Percentiles rank a stretch among this genome's conserved stretches.
phyloP scores from a whole-genome alignment of 2,113 vertebrate species.

The Eublepharis macularius region DNA sequence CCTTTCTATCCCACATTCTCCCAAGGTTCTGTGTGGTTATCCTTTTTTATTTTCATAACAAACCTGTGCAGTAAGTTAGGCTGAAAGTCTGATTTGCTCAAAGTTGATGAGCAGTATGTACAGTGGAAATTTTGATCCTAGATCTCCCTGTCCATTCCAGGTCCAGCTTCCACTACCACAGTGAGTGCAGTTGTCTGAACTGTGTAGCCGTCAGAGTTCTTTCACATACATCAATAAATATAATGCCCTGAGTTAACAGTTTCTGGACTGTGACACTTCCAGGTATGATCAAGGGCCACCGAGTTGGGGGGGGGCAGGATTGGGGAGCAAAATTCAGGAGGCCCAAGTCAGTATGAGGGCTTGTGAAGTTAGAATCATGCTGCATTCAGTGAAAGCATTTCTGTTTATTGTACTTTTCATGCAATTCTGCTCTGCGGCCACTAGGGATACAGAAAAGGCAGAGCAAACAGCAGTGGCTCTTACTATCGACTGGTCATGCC shows the following conservation, averaged over 20 bases:
- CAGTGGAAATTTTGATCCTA: neutral
- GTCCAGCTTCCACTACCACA: neutral
- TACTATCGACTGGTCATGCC: no score
- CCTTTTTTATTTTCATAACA: neutral
- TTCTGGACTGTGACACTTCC: slow-evolving; percentile 20
- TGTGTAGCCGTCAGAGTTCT: neutral
- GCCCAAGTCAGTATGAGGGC: no score
- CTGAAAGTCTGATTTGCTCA: neutral
- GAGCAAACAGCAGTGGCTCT: no score
- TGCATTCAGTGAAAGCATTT: no score
- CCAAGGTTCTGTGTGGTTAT: neutral
- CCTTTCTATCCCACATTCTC: neutral
- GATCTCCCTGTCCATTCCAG: neutral
- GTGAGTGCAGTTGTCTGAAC: neutral
- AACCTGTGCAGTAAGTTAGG: neutral
- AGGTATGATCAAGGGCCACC: no score
- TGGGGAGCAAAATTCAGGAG: no score
- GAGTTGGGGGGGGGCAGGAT: no score
- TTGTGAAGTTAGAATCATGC: no score
- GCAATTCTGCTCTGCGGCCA: no score
- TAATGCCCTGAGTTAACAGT: neutral
- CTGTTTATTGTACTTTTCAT: no score
- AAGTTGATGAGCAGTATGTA: neutral
- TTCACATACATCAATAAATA: neutral
- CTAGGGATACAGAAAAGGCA: no score